A percentile compares a stretch with the other conserved stretches of the same genome.
These are phyloP conservation scores for Porites evermanni DNA, from an alignment of 92 coral and sea anemone genomes.

Conservation along the genomic window DNA sequence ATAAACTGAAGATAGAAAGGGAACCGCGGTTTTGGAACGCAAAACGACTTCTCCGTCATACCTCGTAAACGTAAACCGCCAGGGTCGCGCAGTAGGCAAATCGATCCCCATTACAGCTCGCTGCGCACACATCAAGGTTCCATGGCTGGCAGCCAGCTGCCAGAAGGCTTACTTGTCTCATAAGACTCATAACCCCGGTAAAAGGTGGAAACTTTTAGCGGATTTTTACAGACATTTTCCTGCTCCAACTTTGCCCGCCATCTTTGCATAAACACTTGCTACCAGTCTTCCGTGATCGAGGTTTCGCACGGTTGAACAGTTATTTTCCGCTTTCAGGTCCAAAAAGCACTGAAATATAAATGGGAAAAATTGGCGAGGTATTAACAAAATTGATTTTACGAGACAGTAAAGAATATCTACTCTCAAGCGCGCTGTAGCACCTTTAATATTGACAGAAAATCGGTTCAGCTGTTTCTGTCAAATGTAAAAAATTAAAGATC, in stretches of 20 bases:
- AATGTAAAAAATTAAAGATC: too few species aligned
- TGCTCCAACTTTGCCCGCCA: constrained; percentile 30
- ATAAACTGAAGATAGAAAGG: not conserved
- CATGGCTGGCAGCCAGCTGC: constrained; percentile 99
- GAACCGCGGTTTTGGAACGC: not conserved
- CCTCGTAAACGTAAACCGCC: constrained; percentile 96
- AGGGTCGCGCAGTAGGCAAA: constrained; percentile 98
- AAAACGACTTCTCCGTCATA: not conserved
- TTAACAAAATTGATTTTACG: not conserved
- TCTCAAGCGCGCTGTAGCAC: not conserved
- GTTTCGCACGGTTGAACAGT: constrained; percentile 14
- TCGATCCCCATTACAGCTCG: constrained; percentile 84
- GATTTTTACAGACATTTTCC: constrained; percentile 5
- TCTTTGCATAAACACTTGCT: not conserved
- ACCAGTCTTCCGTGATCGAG: constrained; percentile 36
- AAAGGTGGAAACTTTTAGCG: constrained; percentile 13
- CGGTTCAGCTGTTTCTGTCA: constrained; percentile 32
- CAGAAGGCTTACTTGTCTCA: constrained; percentile 94
- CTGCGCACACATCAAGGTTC: constrained; percentile 96
- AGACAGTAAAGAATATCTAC: not conserved
- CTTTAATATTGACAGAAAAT: not conserved
- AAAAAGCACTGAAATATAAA: too few species aligned
- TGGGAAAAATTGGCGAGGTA: not conserved
- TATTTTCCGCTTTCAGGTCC: not conserved
- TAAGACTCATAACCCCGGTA: constrained; percentile 69